phyloP scores from a whole-genome alignment of 2,888 invertebrate species.

The Rhodophaea formosa region DNA sequence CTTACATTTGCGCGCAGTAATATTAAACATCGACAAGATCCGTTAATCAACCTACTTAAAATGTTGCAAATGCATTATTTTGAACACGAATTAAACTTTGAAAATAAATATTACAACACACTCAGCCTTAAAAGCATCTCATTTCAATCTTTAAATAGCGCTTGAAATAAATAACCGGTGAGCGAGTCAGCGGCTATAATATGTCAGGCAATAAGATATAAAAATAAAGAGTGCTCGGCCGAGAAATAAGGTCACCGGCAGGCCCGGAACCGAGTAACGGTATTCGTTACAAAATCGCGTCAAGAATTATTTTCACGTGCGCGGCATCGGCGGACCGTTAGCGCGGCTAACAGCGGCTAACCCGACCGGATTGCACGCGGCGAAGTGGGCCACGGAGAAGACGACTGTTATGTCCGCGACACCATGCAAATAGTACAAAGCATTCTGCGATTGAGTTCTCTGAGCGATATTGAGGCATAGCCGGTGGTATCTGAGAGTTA shows the following conservation, averaged over 20 bases:
- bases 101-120: not conserved
- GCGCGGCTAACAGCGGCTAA: slow-evolving; percentile 50
- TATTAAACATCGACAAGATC: slow-evolving; percentile 14
- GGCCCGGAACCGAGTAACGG: slow-evolving; percentile 79
- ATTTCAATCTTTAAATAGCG: slow-evolving; percentile 36
- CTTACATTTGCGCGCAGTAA: slow-evolving; percentile 6
- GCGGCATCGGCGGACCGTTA: slow-evolving; percentile 66
- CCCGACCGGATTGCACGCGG: slow-evolving; percentile 46
- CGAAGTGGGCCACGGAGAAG: slow-evolving; percentile 56
- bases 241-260: slow-evolving; percentile 76
- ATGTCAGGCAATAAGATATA: slow-evolving; percentile 65
- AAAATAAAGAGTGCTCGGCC: slow-evolving; percentile 71
- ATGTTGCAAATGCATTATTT: not conserved
- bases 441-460: slow-evolving; percentile 2
- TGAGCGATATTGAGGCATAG: not conserved
- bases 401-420: slow-evolving; percentile 32
- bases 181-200: slow-evolving; percentile 44
- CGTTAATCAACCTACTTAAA: slow-evolving; percentile 14
- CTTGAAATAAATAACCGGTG: slow-evolving; percentile 38
- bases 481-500: slow-evolving; percentile 27
- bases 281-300: slow-evolving; percentile 78
- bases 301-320: slow-evolving; percentile 81
- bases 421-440: slow-evolving; percentile 21
- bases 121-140: slow-evolving; percentile 12
- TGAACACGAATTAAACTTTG: not conserved